These are phyloP conservation scores for Plagiodera versicolora DNA, from an alignment of 2,888 invertebrate genomes.

Conservation along the genomic window DNA sequence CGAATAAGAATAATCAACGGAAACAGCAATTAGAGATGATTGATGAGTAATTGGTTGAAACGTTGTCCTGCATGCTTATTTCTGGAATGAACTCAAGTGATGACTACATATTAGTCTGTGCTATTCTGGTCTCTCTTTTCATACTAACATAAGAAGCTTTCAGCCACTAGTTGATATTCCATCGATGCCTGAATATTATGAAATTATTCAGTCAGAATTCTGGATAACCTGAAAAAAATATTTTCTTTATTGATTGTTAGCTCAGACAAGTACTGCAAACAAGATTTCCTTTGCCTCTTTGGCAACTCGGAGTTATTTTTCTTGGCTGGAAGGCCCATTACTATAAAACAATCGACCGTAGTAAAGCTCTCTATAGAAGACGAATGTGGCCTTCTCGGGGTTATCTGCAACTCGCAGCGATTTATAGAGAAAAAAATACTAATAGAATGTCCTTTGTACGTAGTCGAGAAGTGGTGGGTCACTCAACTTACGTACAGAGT, in stretches of 20 bases:
- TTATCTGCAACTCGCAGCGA: not conserved
- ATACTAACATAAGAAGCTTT: too few relatives aligned
- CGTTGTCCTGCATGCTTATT: not conserved
- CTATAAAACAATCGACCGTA: not conserved
- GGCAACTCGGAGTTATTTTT: slow-evolving; percentile 3
- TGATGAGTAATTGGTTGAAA: not conserved
- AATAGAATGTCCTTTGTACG: not conserved
- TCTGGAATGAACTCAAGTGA: too few relatives aligned
- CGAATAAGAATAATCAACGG: not conserved
- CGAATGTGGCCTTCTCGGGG: not conserved
- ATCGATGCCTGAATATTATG: too few relatives aligned
- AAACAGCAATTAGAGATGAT: not conserved
- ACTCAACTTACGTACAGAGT: not conserved
- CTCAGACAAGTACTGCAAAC: too few relatives aligned
- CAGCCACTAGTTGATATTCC: too few relatives aligned
- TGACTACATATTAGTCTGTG: too few relatives aligned
- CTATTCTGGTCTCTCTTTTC: too few relatives aligned
- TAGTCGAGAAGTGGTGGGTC: not conserved
- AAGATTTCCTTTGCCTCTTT: too few relatives aligned
- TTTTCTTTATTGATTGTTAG: too few relatives aligned
- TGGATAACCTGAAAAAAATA: too few relatives aligned
- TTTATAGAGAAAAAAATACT: not conserved
- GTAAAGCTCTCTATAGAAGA: not conserved
- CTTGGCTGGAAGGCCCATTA: slow-evolving; percentile 8
- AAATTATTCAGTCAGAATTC: too few relatives aligned